phyloP scores from a whole-genome alignment of 2,888 invertebrate species.

The Oegoconia quadripuncta region DNA sequence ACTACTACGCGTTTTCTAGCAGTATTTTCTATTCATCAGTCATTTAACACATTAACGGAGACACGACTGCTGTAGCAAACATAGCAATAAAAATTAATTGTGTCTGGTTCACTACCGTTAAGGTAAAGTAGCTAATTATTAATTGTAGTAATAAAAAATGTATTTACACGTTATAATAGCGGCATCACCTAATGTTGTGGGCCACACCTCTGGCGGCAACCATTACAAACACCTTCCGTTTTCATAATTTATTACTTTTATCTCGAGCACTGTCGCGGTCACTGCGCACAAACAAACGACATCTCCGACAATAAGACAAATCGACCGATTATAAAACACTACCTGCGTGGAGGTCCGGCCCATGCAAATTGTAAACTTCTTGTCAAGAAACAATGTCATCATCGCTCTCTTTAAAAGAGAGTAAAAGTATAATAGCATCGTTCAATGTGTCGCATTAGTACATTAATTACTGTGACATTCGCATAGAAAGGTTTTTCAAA shows the following conservation, averaged over 20 bases:
- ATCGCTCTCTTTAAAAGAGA: slow-evolving; percentile 56
- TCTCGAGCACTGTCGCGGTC: slow-evolving; percentile 72
- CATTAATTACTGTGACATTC: slow-evolving; percentile 66
- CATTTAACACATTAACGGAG: no score
- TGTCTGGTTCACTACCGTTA: no score
- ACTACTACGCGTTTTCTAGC: no score
- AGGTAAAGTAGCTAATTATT: neutral
- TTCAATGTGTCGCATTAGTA: slow-evolving; percentile 54
- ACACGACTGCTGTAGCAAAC: no score
- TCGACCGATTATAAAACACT: slow-evolving; percentile 72
- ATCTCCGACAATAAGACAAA: slow-evolving; percentile 75
- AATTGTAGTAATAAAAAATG: neutral
- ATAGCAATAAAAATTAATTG: no score
- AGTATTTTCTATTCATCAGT: no score
- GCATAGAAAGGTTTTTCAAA: slow-evolving; percentile 57
- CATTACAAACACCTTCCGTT: slow-evolving; percentile 73
- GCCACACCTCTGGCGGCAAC: slow-evolving; percentile 61
- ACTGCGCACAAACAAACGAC: slow-evolving; percentile 72
- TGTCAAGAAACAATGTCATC: slow-evolving; percentile 50
- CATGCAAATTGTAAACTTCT: slow-evolving; percentile 59
- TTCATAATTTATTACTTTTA: slow-evolving; percentile 74
- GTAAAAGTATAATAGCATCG: slow-evolving; percentile 61
- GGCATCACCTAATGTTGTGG: slow-evolving; percentile 45
- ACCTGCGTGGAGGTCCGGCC: slow-evolving; percentile 66
- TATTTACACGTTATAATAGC: neutral